Evolutionary conservation across 1,140 invertebrate genomes (phyloP), one percentile per base, ranked within the genome.

Genomic region (Drosophila truncata): DNA sequence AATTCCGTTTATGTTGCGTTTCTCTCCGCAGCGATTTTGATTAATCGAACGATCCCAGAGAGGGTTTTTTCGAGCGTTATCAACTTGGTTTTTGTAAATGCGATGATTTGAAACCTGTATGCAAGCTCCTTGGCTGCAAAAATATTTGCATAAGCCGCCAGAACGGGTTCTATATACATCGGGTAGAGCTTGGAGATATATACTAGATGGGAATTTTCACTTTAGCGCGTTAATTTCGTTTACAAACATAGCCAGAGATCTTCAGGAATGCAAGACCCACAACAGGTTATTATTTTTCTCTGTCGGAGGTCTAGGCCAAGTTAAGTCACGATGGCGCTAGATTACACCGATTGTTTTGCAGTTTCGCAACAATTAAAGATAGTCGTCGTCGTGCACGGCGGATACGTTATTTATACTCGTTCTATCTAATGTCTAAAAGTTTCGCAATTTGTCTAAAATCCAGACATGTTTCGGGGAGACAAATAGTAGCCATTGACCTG

Each of bases 171-270:
- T 58, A 44, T 33, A 57, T 59, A 18, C 10, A 25, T 47, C 20
- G 46, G 23, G 29, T 37, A 37, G 37, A 41, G 44, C n/a, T 37
- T 42, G 35, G 35, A 57, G 50, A 33, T 55, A 29, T 33, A 66
- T 59, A 50, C 47, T 50, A 10, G 11, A 39, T 44, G 46, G 44
- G 42, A 62, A 75, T 90, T 88, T 90, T 88, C 80, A 88, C 84
- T 90, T 74, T 84, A 64, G 59, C 78, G 65, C 78, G 84, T 71
- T 88, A 90, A 88, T 88, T 88, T 78, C 46, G 65, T 67, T 78
- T 66, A 90, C 86, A 90, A 90, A 88, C 78, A 88, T 31, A 31
- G 46, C 46, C 35, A 29, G 27, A 29, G 52, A 78, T 78, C 74
- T 78, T 69, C 63, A 50, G 75, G 74, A 78, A 78, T 78, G 63